Evolutionary conservation across 2,797 vertebrate species (phyloP), one percentile per base, ranked within the genome.

Genomic region (Pogonophryne albipinna): DNA sequence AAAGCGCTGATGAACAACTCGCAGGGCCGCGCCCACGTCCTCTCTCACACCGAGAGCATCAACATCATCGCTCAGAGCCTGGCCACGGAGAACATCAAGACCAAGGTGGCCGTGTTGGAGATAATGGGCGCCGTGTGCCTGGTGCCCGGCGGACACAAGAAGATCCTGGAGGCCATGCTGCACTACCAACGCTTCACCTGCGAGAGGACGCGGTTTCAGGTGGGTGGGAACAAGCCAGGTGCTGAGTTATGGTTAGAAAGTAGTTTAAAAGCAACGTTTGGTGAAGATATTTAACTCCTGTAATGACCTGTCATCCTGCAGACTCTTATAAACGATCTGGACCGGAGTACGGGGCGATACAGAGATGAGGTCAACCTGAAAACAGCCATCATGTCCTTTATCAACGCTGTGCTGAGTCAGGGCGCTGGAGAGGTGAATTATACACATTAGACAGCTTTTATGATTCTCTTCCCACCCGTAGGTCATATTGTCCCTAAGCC

Each of bases 1-100:
- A 99, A 99, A 91, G 98, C 98, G 7, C 95, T 99, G 89, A 99
- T 99, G 98, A 99, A 99, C 95, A 99, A 99, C 95, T 99, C 98
- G 74, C 97, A 98, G 92, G 98, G 98, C 66, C 95, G 98, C 47
- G 97, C 98, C 76, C 98, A 99, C 0, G 98, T 99, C 66, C 95
- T 99, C 85, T 96, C 98, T 19, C 98, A 99, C 90, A 91, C 96
- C 0, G 97, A 99, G 95, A 99, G 98, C 92, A 99, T 99, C 81
- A 98, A 99, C 60, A 97, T 98, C 80, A 99, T 99, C 1, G 97
- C 98, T 87, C 98, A 99, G 96, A 99, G 98, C 94, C 95, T 99
- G 93, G 97, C 97, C 93, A 99, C 98, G 0, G 97, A 99, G 88
- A 99, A 99, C 78, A 95, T 99, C 87, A 99, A 99, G 92, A 99